Conservation (phyloP, 2,797 vertebrate genomes). For the Coccyzus lansbergi region DNA sequence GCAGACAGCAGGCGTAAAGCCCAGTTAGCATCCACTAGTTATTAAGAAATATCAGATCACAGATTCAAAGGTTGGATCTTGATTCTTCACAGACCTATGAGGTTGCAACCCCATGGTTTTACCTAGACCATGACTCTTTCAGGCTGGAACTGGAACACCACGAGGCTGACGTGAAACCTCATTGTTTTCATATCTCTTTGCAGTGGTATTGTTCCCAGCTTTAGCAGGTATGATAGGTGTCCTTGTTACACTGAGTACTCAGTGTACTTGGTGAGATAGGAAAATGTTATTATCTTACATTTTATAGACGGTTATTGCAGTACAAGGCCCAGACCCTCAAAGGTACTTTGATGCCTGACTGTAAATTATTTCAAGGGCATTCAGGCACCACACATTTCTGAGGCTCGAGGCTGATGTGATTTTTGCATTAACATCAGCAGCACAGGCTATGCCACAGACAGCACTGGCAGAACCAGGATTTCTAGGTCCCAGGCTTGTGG, state of each 20-base stretch:
- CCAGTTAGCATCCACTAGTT: background rate
- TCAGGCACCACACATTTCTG: background rate
- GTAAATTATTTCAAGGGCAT: background rate
- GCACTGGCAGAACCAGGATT: background rate
- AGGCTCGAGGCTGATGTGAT: background rate
- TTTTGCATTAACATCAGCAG: background rate
- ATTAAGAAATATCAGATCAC: background rate
- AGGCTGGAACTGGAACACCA: background rate
- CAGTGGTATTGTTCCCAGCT: fast-evolving
- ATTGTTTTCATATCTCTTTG: background rate
- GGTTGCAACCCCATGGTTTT: background rate
- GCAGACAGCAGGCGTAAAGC: background rate
- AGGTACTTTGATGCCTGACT: background rate
- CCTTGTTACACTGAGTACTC: background rate
- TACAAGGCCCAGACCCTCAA: background rate
- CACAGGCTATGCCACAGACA: background rate
- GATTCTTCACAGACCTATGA: background rate
- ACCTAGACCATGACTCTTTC: background rate
- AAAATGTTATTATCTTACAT: background rate
- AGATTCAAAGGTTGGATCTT: background rate
- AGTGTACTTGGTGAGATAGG: background rate
- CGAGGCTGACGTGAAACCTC: background rate
- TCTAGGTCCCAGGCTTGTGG: background rate
- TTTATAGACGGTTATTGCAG: background rate
- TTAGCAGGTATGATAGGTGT: background rate